Conservation (phyloP, 2,797 vertebrate genomes). For the Ctenosaura bakeri region DNA sequence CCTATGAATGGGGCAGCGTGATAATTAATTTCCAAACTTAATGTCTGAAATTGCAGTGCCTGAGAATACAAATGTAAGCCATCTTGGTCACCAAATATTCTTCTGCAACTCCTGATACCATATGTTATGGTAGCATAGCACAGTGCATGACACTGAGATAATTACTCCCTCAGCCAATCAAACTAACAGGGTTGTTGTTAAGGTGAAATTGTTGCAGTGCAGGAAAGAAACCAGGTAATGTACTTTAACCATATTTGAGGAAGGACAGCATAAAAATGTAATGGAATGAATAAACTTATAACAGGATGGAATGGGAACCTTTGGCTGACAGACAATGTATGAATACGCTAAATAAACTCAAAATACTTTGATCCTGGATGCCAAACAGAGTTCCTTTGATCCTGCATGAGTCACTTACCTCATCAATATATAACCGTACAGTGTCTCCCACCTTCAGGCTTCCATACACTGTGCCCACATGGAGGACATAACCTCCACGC, state of each 20-base stretch:
- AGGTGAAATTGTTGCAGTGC: too few relatives aligned
- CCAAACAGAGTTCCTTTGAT: neutral
- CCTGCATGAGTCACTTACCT: constrained; percentile 82
- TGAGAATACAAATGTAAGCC: neutral
- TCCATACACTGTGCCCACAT: constrained; percentile 92
- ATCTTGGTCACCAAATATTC: neutral
- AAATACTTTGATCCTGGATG: neutral
- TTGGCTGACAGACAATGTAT: too few relatives aligned
- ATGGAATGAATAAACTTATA: neutral
- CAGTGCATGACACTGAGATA: neutral
- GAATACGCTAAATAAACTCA: neutral
- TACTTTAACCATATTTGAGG: neutral
- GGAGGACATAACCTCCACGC: constrained; percentile 94
- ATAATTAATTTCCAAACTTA: neutral
- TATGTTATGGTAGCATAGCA: neutral
- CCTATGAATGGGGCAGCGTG: neutral
- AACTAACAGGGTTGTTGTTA: neutral
- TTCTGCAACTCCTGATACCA: too few relatives aligned
- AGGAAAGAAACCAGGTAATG: neutral
- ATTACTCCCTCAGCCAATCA: neutral
- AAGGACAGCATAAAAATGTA: neutral
- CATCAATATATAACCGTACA: constrained; percentile 89
- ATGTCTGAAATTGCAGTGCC: neutral
- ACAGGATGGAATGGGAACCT: neutral
- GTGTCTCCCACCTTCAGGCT: constrained; percentile 90